Evolutionary conservation across 1,140 invertebrate species (phyloP).

Genomic region (Akabosia matsudoensis): DNA sequence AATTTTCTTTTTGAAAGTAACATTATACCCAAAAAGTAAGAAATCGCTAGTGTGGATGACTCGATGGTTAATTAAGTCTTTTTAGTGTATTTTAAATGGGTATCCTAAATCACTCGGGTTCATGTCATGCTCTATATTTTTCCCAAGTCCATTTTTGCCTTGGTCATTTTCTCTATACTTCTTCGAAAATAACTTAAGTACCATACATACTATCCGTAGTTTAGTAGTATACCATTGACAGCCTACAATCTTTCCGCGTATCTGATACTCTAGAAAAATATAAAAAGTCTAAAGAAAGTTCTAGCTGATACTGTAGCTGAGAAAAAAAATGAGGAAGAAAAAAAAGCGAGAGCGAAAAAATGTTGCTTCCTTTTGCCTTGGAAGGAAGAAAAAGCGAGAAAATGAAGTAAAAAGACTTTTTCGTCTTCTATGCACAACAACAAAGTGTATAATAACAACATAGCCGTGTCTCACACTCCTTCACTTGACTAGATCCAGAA

Average conservation of each 20-base stretch:
- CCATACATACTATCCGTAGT: too few relatives aligned
- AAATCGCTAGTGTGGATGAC: neutral
- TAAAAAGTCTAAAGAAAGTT: too few relatives aligned
- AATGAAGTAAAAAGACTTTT: neutral
- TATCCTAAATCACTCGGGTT: constrained; percentile 7
- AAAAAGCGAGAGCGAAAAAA: neutral
- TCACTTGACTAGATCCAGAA: neutral
- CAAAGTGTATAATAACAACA: neutral
- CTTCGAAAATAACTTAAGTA: neutral
- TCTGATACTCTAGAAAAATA: too few relatives aligned
- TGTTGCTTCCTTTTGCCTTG: neutral
- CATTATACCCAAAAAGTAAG: neutral
- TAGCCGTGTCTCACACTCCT: neutral
- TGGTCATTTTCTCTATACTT: neutral
- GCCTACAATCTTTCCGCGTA: too few relatives aligned
- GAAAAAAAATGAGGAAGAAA: neutral
- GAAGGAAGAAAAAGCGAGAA: constrained; percentile 5
- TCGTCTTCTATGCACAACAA: neutral
- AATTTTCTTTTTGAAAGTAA: too few relatives aligned
- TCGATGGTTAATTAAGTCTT: constrained; percentile 7
- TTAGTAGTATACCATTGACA: too few relatives aligned
- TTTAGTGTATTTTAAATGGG: constrained; percentile 10
- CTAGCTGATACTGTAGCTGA: neutral
- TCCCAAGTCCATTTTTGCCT: neutral
- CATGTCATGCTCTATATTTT: neutral